Conservation (phyloP, 2,888 invertebrate genomes). For the Harpalus rufipes region DNA sequence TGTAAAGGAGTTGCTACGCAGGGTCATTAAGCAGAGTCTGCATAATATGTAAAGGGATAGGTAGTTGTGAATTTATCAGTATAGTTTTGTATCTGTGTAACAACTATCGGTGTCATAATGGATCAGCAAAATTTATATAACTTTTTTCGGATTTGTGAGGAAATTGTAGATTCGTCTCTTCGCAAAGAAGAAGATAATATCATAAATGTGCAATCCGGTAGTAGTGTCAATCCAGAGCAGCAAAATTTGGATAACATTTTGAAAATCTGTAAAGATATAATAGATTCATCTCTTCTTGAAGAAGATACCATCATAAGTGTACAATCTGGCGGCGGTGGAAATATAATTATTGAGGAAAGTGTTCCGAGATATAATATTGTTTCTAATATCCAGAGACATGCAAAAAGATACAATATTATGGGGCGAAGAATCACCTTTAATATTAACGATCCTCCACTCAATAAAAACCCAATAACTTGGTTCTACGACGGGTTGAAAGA, state of each 20-base stretch:
- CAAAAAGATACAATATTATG: conserved; percentile 29
- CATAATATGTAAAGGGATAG: too few relatives aligned
- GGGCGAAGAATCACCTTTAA: conserved; percentile 9
- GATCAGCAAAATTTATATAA: neutral
- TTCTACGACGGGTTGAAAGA: conserved; percentile 4
- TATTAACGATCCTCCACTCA: neutral
- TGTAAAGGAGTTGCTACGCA: too few relatives aligned
- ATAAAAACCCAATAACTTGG: neutral
- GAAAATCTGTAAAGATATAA: neutral
- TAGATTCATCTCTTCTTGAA: neutral
- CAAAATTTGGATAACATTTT: neutral
- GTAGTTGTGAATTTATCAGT: neutral
- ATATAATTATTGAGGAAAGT: neutral
- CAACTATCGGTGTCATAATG: neutral
- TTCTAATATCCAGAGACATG: conserved; percentile 15
- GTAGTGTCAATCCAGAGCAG: too few relatives aligned
- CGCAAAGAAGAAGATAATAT: neutral
- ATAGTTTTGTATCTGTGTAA: neutral
- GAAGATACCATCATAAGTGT: neutral
- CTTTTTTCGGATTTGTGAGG: neutral
- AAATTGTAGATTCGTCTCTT: conserved; percentile 21
- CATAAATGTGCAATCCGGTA: neutral
- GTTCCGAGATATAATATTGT: neutral
- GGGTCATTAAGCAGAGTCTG: too few relatives aligned
- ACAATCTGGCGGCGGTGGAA: too few relatives aligned